Percentiles rank a stretch among this genome's conserved stretches.
phyloP scores from a whole-genome alignment of 1,140 invertebrate species.

The Nasonia longicornis region DNA sequence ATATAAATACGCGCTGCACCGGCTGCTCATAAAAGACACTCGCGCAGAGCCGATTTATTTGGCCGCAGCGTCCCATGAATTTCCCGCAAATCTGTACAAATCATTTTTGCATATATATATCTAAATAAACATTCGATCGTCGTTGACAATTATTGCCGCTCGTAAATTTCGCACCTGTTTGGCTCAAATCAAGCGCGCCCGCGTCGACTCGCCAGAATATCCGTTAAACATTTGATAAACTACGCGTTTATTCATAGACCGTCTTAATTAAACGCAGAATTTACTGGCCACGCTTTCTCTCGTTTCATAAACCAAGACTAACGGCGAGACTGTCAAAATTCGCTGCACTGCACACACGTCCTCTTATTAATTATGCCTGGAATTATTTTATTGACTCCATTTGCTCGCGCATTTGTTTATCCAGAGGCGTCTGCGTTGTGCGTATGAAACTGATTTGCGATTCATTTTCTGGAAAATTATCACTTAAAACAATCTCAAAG shows the following conservation, averaged over 20 bases:
- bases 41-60: neutral
- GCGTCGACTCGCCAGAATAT: constrained; percentile 1
- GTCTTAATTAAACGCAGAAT: constrained; percentile 34
- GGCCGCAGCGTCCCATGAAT: neutral
- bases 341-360: neutral
- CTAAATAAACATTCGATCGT: constrained; percentile 10
- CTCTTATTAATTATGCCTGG: neutral
- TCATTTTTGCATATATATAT: neutral
- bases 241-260: constrained; percentile 32
- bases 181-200: neutral
- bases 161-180: neutral
- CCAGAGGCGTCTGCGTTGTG: no score
- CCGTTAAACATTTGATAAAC: constrained; percentile 21
- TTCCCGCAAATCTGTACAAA: neutral
- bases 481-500: no score
- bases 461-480: no score
- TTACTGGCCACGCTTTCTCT: neutral
- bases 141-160: neutral
- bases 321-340: neutral
- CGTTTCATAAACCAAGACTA: neutral
- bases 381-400: neutral
- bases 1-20: no score
- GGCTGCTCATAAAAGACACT: no score
- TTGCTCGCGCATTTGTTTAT: no score
- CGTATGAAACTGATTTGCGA: no score